A percentile compares a stretch with the other conserved stretches of the same genome.
These are phyloP conservation scores for Amaurobius ferox DNA, from an alignment of 2,888 invertebrate species.

Conservation along the genomic window DNA sequence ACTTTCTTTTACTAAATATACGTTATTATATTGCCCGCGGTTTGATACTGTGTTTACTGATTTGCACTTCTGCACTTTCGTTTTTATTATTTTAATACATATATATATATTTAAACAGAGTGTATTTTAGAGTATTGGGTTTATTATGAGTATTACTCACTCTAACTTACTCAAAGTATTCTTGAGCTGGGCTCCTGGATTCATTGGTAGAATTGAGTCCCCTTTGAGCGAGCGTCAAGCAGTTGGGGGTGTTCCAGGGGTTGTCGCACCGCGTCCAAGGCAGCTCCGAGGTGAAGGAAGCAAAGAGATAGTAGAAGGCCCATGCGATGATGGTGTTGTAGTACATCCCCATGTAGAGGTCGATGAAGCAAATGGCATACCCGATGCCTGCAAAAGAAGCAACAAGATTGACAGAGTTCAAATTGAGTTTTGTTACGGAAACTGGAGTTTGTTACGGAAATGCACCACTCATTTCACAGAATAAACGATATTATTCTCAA, in stretches of 20 bases:
- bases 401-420: not conserved
- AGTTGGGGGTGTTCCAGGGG: conserved; percentile 89
- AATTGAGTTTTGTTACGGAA: too few relatives aligned
- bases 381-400: conserved; percentile 86
- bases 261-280: conserved; percentile 93
- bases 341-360: conserved; percentile 95
- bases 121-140: not conserved
- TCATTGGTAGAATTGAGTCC: conserved; percentile 70
- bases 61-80: too few relatives aligned
- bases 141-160: not conserved
- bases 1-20: too few relatives aligned
- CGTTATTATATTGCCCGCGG: too few relatives aligned
- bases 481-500: too few relatives aligned
- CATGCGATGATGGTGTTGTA: conserved; percentile 98
- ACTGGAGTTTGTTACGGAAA: too few relatives aligned
- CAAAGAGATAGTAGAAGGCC: conserved; percentile 93
- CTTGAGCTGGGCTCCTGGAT: conserved; percentile 83
- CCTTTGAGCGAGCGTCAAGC: conserved; percentile 77
- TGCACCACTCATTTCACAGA: too few relatives aligned
- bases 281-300: conserved; percentile 84
- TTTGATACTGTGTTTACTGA: too few relatives aligned
- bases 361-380: conserved; percentile 96
- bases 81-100: too few relatives aligned
- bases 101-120: not conserved
- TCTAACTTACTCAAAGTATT: conserved; percentile 89